Percentiles rank a stretch among this genome's conserved stretches.
These are phyloP conservation scores for Scaptomyza cyrtandrae DNA, from an alignment of 2,888 invertebrate species.

Conservation along the genomic window DNA sequence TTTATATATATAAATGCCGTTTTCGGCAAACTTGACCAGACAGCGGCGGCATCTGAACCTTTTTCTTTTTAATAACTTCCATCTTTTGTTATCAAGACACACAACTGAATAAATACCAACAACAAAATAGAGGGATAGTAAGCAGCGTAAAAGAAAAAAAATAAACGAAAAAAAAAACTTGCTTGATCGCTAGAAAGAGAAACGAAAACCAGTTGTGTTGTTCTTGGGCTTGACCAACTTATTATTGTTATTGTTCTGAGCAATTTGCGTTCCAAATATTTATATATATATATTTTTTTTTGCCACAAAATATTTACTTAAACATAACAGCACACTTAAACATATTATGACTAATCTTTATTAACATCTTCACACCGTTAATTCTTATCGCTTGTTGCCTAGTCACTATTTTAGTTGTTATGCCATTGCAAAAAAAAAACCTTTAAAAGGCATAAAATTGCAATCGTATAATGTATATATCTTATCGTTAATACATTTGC, in stretches of 20 bases:
- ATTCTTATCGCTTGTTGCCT: slow-evolving; percentile 26
- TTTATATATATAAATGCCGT: slow-evolving; percentile 17
- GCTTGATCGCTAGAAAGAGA: slow-evolving; percentile 52
- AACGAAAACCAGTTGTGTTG: slow-evolving; percentile 56
- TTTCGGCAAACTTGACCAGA: slow-evolving; percentile 44
- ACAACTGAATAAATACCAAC: slow-evolving; percentile 26
- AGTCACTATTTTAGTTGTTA: slow-evolving; percentile 18
- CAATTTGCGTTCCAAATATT: slow-evolving; percentile 57
- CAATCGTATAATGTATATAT: slow-evolving; percentile 31
- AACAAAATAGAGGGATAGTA: slow-evolving; percentile 12
- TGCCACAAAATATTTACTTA: slow-evolving; percentile 40
- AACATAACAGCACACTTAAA: slow-evolving; percentile 7
- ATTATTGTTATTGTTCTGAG: slow-evolving; percentile 58
- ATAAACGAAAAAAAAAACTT: slow-evolving; percentile 20
- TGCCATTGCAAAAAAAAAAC: slow-evolving; percentile 2
- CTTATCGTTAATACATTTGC: slow-evolving; percentile 9
- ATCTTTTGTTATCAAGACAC: slow-evolving; percentile 53
- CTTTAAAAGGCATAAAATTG: slow-evolving; percentile 20
- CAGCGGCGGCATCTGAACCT: slow-evolving; percentile 10
- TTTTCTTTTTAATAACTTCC: slow-evolving; percentile 37
- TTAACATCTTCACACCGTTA: slow-evolving; percentile 19
- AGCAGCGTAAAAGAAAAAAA: not conserved
- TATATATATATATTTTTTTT: slow-evolving; percentile 29
- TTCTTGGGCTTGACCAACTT: slow-evolving; percentile 49
- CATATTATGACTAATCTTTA: slow-evolving; percentile 56